A percentile compares a stretch with the other conserved stretches of the same genome.
Evolutionary conservation across 2,113 vertebrate species (phyloP).

Genomic region (Odocoileus hemionus): DNA sequence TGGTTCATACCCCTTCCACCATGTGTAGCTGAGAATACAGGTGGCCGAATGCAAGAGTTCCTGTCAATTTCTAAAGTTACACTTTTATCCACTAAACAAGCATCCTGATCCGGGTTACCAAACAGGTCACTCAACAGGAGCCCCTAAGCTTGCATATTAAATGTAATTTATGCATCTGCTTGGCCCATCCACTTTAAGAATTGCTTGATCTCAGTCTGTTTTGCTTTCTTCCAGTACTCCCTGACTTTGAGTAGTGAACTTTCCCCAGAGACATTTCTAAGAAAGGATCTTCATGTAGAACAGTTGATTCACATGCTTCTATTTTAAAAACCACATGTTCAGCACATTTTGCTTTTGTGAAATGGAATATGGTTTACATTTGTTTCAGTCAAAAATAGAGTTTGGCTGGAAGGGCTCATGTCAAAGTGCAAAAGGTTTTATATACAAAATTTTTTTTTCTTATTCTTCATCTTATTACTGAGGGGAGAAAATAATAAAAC

Average conservation of each 20-base stretch:
- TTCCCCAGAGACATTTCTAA: constrained; percentile 79
- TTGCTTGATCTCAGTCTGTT: constrained; percentile 77
- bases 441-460: constrained; percentile 70
- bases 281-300: constrained; percentile 79
- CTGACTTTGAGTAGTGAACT: constrained; percentile 79
- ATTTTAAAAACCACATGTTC: constrained; percentile 84
- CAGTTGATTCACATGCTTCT: constrained; percentile 80
- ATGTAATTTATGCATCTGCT: constrained; percentile 82
- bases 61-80: constrained; percentile 90
- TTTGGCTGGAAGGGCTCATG: constrained; percentile 81
- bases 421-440: constrained; percentile 84
- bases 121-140: constrained; percentile 84
- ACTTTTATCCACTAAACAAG: constrained; percentile 88
- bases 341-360: constrained; percentile 84
- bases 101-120: constrained; percentile 84
- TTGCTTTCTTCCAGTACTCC: constrained; percentile 81
- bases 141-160: constrained; percentile 78
- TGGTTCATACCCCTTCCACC: constrained; percentile 76
- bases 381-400: constrained; percentile 74
- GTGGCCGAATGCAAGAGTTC: constrained; percentile 83
- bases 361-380: constrained; percentile 85
- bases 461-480: constrained; percentile 46
- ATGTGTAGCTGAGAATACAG: constrained; percentile 83
- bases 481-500: constrained; percentile 64
- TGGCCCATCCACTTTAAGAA: constrained; percentile 72